phyloP scores from a whole-genome alignment of 2,888 invertebrate genomes.

The Synanthedon andrenaeformis region DNA sequence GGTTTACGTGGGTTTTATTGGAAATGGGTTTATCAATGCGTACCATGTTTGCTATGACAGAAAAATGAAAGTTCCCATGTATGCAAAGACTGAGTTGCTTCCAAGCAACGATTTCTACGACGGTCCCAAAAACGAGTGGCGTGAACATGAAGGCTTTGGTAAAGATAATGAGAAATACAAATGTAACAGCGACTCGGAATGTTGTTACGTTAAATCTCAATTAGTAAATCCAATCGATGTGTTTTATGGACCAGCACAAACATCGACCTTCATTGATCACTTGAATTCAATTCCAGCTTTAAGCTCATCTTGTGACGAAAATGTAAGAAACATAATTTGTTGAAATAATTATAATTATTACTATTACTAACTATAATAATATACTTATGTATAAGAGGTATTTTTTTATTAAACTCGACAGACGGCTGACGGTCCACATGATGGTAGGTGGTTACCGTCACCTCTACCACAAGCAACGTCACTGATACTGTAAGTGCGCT shows the following conservation, averaged over 20 bases:
- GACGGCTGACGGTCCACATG: too few species aligned
- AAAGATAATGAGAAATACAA: not conserved
- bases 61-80: slow-evolving; percentile 2
- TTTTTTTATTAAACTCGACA: too few species aligned
- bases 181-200: not conserved
- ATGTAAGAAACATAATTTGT: not conserved
- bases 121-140: not conserved
- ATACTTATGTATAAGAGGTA: too few species aligned
- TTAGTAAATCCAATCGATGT: slow-evolving; percentile 14
- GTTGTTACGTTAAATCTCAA: slow-evolving; percentile 16
- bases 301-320: not conserved
- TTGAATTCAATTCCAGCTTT: slow-evolving; percentile 12
- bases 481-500: too few species aligned
- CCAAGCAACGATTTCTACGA: not conserved
- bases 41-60: slow-evolving; percentile 8
- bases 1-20: slow-evolving; percentile 5
- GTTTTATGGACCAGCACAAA: slow-evolving; percentile 11
- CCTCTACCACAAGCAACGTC: too few species aligned
- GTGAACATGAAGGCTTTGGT: not conserved
- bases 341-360: not conserved
- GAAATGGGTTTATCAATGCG: slow-evolving; percentile 2
- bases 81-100: not conserved
- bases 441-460: too few species aligned
- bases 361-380: too few species aligned
- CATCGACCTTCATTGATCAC: slow-evolving; percentile 14